phyloP scores from a whole-genome alignment of 2,113 vertebrate species.

The Gallinago media region DNA sequence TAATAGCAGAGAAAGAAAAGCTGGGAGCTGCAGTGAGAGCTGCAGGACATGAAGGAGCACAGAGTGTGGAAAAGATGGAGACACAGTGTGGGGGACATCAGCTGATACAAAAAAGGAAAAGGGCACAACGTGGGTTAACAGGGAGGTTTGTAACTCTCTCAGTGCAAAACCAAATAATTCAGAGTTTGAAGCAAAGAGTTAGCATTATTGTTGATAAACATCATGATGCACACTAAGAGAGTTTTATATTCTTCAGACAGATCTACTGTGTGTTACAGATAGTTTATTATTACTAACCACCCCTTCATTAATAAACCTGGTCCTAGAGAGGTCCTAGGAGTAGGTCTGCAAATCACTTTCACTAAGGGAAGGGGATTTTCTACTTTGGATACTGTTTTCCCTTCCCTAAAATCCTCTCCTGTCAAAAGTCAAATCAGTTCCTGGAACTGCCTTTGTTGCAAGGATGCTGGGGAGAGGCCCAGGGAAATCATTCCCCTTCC shows the following conservation, averaged over 20 bases:
- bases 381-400: background rate
- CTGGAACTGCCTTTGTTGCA: background rate
- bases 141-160: background rate
- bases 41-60: background rate
- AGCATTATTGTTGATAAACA: background rate
- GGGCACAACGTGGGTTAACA: rapidly evolving
- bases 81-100: background rate
- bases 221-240: rapidly evolving
- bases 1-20: background rate
- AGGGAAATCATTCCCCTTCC: background rate
- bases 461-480: background rate
- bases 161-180: background rate
- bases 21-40: background rate
- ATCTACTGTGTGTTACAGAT: background rate
- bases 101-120: background rate
- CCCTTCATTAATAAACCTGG: background rate
- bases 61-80: background rate
- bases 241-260: background rate
- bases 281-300: background rate
- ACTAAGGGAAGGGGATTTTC: background rate
- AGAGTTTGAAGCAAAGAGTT: background rate
- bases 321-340: background rate
- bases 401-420: background rate
- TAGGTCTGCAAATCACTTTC: background rate
- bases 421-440: background rate